Evolutionary conservation across 1,140 invertebrate species (phyloP).

Genomic region (Drosophila eugracilis): DNA sequence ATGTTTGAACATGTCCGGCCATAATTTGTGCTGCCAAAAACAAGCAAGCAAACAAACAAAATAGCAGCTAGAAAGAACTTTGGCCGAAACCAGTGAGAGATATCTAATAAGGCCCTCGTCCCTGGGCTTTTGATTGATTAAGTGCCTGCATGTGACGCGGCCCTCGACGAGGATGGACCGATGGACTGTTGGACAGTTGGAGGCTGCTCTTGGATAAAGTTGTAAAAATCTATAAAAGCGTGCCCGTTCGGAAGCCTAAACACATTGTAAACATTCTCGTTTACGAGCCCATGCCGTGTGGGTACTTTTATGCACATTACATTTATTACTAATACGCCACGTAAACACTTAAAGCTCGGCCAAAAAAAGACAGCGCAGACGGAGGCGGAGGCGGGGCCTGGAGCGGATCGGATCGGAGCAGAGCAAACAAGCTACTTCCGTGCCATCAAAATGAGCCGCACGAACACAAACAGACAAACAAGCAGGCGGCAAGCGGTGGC

Average conservation of each 20-base stretch:
- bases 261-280: constrained; percentile 72
- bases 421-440: constrained; percentile 74
- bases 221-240: constrained; percentile 67
- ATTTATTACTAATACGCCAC: constrained; percentile 83
- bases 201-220: constrained; percentile 49
- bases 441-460: constrained; percentile 62
- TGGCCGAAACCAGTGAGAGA: constrained; percentile 38
- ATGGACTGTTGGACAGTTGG: constrained; percentile 34
- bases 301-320: constrained; percentile 74
- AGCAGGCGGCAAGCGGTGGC: constrained; percentile 18
- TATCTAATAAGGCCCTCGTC: constrained; percentile 40
- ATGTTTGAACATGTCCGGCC: constrained; percentile 60
- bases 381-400: background rate
- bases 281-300: constrained; percentile 32
- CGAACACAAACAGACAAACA: constrained; percentile 42
- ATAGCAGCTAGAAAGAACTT: constrained; percentile 52
- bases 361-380: too few species aligned
- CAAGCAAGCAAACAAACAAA: constrained; percentile 39
- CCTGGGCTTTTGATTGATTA: constrained; percentile 72
- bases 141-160: constrained; percentile 75
- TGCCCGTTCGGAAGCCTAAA: constrained; percentile 21
- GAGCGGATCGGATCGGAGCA: constrained; percentile 2
- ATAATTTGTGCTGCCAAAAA: constrained; percentile 81
- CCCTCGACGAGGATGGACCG: constrained; percentile 58
- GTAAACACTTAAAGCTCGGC: constrained; percentile 74